Evolutionary conservation across 23 tunicate genomes (phyloP).

Genomic region (Halocynthia aurantium): DNA sequence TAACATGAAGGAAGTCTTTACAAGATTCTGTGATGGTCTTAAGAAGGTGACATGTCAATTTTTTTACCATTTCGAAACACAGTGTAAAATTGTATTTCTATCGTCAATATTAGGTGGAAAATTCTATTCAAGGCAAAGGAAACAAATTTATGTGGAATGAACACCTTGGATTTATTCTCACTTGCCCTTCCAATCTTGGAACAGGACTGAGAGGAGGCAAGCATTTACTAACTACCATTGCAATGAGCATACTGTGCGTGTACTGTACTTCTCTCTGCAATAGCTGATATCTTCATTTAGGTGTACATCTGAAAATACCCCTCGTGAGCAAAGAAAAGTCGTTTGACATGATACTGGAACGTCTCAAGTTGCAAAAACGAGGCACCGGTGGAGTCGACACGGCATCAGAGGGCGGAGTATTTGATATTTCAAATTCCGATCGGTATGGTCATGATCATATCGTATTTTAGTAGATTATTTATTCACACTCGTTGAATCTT

Average conservation of each 20-base stretch:
- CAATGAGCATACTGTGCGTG: no score
- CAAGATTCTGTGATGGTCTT: slow-evolving; percentile 23
- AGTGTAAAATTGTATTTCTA: not conserved
- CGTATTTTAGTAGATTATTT: not conserved
- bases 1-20: slow-evolving; percentile 64
- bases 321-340: slow-evolving; percentile 45
- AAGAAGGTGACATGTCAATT: not conserved
- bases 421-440: slow-evolving; percentile 74
- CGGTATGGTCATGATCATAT: slow-evolving; percentile 8
- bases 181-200: slow-evolving; percentile 81
- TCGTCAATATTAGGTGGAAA: not conserved
- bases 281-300: not conserved
- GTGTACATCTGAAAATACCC: slow-evolving; percentile 17
- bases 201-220: slow-evolving; percentile 69
- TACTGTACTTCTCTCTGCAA: not conserved
- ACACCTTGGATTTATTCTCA: slow-evolving; percentile 70
- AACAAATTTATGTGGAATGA: slow-evolving; percentile 72
- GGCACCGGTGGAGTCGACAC: slow-evolving; percentile 89
- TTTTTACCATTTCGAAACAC: not conserved
- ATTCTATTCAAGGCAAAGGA: slow-evolving; percentile 6
- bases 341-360: slow-evolving; percentile 23
- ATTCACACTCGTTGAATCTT: not conserved
- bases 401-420: slow-evolving; percentile 77
- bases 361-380: slow-evolving; percentile 47
- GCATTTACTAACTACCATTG: slow-evolving; percentile 2